Conservation (phyloP, 2,797 vertebrate species). For the Peromyscus nudipes region DNA sequence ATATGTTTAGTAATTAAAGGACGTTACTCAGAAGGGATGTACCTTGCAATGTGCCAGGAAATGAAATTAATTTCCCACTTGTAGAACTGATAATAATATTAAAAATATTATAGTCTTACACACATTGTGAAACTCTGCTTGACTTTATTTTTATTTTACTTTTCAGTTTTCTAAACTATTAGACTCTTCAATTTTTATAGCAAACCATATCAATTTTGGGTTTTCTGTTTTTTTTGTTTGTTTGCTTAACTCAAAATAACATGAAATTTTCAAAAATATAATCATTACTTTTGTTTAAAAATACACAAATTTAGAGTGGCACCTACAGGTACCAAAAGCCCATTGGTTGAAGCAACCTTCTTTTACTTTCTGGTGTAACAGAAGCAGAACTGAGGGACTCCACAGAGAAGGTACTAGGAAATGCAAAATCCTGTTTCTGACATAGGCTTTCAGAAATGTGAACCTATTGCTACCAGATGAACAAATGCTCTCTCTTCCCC, state of each 20-base stretch:
- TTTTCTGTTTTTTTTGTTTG: conserved; percentile 45
- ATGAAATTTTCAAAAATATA: conserved; percentile 44
- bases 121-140: conserved; percentile 54
- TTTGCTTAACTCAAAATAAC: conserved; percentile 55
- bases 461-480: neutral
- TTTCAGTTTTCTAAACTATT: conserved; percentile 37
- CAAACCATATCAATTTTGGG: neutral
- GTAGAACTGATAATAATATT: conserved; percentile 59
- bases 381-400: neutral
- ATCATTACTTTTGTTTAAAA: conserved; percentile 22
- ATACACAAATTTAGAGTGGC: conserved; percentile 23
- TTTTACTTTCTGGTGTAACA: neutral
- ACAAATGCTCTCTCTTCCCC: neutral
- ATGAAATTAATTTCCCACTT: conserved; percentile 65
- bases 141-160: conserved; percentile 41
- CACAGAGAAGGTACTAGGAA: neutral
- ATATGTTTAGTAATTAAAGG: conserved; percentile 77
- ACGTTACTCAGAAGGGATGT: conserved; percentile 37
- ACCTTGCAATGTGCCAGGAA: conserved; percentile 28
- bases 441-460: neutral
- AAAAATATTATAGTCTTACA: conserved; percentile 19
- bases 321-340: neutral
- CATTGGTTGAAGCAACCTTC: neutral
- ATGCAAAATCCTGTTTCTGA: neutral
- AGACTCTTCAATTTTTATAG: conserved; percentile 56